A percentile compares a stretch with the other conserved stretches of the same genome.
Evolutionary conservation across 2,888 invertebrate species (phyloP).

Genomic region (Drosophila anomelani): DNA sequence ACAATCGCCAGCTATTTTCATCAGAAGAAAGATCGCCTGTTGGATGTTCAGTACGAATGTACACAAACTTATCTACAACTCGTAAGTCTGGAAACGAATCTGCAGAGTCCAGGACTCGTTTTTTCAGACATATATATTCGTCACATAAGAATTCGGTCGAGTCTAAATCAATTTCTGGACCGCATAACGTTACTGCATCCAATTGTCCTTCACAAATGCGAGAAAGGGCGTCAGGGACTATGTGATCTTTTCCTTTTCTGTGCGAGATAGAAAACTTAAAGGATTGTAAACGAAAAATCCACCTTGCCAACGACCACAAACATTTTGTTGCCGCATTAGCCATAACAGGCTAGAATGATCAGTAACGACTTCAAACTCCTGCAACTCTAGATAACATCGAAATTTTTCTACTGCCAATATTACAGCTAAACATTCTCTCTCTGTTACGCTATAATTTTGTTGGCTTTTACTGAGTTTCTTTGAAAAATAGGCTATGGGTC

Average conservation of each 20-base stretch:
- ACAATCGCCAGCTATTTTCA: neutral
- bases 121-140: neutral
- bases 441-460: neutral
- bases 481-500: neutral
- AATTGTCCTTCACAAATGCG: constrained; percentile 1
- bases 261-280: constrained; percentile 17
- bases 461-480: constrained; percentile 1
- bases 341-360: constrained; percentile 10
- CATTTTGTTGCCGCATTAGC: constrained; percentile 23
- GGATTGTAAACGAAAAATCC: constrained; percentile 4
- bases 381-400: constrained; percentile 11
- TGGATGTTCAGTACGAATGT: constrained; percentile 5
- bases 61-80: neutral
- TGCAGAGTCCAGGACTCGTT: neutral
- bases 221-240: neutral
- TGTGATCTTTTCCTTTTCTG: constrained; percentile 10
- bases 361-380: constrained; percentile 27
- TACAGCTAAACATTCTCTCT: neutral
- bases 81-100: neutral
- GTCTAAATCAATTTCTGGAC: neutral
- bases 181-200: neutral
- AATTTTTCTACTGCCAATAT: neutral
- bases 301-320: constrained; percentile 12
- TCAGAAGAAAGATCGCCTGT: neutral
- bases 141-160: neutral